Evolutionary conservation across 2,888 invertebrate genomes (phyloP).

Genomic region (Julus scanicus): DNA sequence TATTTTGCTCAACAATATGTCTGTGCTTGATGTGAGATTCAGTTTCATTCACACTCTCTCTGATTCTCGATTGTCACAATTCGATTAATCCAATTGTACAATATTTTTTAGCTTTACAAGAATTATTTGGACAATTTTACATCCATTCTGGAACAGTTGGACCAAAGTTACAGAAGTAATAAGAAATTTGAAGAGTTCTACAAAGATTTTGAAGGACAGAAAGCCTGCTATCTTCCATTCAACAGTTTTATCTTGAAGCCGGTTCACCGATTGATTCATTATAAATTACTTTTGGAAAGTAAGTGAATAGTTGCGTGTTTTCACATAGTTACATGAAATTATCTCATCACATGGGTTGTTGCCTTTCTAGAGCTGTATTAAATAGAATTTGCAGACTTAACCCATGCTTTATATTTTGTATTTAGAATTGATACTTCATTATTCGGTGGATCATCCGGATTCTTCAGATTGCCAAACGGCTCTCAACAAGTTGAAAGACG

Average conservation of each 20-base stretch:
- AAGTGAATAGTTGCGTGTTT: no score
- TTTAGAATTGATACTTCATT: slow-evolving; percentile 77
- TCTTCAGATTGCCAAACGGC: slow-evolving; percentile 77
- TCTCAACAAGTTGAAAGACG: slow-evolving; percentile 71
- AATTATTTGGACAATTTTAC: slow-evolving; percentile 76
- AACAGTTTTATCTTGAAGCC: slow-evolving; percentile 84
- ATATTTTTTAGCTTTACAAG: slow-evolving; percentile 65
- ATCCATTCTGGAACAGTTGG: slow-evolving; percentile 81
- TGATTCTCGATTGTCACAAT: no score
- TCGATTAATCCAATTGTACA: slow-evolving; percentile 8
- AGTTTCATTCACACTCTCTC: not conserved
- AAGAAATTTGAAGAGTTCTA: slow-evolving; percentile 77
- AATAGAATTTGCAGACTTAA: no score
- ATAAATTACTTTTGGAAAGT: slow-evolving; percentile 81
- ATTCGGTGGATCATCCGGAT: slow-evolving; percentile 77
- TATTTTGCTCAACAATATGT: slow-evolving; percentile 76
- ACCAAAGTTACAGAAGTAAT: slow-evolving; percentile 79
- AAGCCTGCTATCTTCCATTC: slow-evolving; percentile 86
- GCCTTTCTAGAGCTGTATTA: no score
- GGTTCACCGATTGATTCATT: slow-evolving; percentile 85
- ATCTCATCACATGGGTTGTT: no score
- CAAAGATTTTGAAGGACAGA: slow-evolving; percentile 83
- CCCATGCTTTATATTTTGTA: slow-evolving; percentile 59
- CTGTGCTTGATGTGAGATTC: slow-evolving; percentile 50
- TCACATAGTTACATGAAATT: no score